A percentile compares a stretch with the other conserved stretches of the same genome.
phyloP scores from a whole-genome alignment of 1,140 invertebrate genomes.

The Samia ricini region DNA sequence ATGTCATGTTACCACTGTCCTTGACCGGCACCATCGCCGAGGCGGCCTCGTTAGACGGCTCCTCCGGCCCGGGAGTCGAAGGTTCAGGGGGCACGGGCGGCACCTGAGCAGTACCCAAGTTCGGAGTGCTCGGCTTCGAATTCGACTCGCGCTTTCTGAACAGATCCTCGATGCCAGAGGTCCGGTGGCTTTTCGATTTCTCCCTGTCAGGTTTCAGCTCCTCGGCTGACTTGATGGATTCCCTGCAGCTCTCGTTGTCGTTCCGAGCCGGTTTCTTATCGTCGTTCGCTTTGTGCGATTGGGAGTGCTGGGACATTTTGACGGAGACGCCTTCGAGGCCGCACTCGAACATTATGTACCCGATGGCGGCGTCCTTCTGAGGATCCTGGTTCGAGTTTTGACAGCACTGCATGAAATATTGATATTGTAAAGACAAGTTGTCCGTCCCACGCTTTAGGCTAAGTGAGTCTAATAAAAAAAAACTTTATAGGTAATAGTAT shows the following conservation, averaged over 20 bases:
- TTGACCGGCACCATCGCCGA: constrained; percentile 63
- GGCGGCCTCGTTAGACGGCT: constrained; percentile 54
- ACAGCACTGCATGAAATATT: constrained; percentile 36
- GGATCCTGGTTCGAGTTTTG: constrained; percentile 52
- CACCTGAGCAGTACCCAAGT: constrained; percentile 55
- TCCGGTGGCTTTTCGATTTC: constrained; percentile 45
- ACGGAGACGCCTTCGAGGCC: constrained; percentile 94
- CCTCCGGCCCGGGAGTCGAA: constrained; percentile 47
- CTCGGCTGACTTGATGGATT: constrained; percentile 76
- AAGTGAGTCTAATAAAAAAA: not conserved
- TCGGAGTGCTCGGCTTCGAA: constrained; percentile 74
- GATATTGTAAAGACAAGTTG: no score
- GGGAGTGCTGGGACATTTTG: constrained; percentile 87
- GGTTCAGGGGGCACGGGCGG: constrained; percentile 54
- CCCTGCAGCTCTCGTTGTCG: constrained; percentile 72
- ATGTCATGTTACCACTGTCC: constrained; percentile 84
- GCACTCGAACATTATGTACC: constrained; percentile 98
- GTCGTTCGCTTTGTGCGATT: constrained; percentile 86
- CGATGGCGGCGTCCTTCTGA: constrained; percentile 84
- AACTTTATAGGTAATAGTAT: no score
- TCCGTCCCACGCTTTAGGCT: no score
- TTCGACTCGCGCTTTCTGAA: constrained; percentile 70
- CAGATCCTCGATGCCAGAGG: constrained; percentile 72
- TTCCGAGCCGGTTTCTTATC: constrained; percentile 70
- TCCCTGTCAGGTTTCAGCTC: constrained; percentile 71